Conservation (phyloP, 2,113 vertebrate genomes). For the Phylloscopus trochiloides region DNA sequence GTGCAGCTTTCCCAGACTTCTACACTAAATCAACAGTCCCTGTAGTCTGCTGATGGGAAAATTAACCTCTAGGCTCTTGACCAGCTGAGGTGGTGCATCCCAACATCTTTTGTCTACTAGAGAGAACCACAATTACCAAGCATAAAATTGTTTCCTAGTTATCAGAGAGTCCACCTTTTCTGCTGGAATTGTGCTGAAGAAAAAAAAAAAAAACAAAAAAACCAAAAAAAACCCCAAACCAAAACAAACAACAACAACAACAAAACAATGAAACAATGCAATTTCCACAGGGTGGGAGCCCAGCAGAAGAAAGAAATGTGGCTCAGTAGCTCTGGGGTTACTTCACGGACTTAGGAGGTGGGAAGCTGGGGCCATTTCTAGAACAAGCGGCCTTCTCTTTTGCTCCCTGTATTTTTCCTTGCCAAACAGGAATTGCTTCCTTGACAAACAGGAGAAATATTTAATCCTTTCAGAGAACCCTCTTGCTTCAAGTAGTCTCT, state of each 20-base stretch:
- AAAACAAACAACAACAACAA: neutral
- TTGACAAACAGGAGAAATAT: neutral
- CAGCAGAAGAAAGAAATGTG: neutral
- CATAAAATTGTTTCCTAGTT: neutral
- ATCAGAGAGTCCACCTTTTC: neutral
- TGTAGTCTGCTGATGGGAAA: neutral
- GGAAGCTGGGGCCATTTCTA: neutral
- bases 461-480: neutral
- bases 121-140: neutral
- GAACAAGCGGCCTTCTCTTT: neutral
- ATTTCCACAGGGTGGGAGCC: neutral
- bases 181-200: neutral
- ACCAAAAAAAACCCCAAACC: no score
- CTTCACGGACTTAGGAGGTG: accelerated
- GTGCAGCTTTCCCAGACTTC: neutral
- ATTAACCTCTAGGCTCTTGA: neutral
- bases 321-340: neutral
- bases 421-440: neutral
- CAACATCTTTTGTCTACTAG: neutral
- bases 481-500: neutral
- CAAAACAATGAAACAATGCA: no score
- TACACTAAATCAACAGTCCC: neutral
- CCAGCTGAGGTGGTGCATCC: neutral
- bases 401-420: neutral
- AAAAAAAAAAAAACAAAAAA: neutral